phyloP scores from a whole-genome alignment of 2,113 vertebrate species.

The Dasyornis broadbenti region DNA sequence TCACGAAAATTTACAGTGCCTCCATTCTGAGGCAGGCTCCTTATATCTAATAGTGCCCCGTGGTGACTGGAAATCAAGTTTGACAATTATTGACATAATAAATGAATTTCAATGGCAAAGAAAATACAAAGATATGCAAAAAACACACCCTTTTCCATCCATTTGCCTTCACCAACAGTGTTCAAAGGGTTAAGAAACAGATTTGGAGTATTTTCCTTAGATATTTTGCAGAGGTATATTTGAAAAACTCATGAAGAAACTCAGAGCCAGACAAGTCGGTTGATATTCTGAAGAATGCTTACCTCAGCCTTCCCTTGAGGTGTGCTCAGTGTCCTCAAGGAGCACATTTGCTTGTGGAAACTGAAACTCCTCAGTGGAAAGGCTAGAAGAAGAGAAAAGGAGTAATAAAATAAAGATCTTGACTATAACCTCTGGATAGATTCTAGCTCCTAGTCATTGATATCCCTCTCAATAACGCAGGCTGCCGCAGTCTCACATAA shows the following conservation, averaged over 20 bases:
- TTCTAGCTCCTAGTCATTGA: neutral
- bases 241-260: neutral
- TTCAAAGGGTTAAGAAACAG: neutral
- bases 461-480: neutral
- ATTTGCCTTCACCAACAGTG: neutral
- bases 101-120: neutral
- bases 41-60: neutral
- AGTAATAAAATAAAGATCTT: neutral
- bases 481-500: accelerated
- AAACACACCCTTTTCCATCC: neutral
- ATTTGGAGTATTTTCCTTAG: neutral
- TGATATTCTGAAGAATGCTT: neutral
- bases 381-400: neutral
- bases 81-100: neutral
- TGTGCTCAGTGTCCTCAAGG: neutral
- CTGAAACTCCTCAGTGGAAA: neutral
- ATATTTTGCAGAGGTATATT: neutral
- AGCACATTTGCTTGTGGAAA: neutral
- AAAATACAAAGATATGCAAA: neutral
- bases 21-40: neutral
- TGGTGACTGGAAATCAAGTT: neutral
- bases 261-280: accelerated
- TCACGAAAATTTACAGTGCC: neutral
- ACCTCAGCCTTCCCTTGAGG: neutral
- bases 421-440: neutral